Percentiles rank a stretch among this genome's conserved stretches.
Evolutionary conservation across 2,888 invertebrate species (phyloP).

Genomic region (Diarsia brunnea): DNA sequence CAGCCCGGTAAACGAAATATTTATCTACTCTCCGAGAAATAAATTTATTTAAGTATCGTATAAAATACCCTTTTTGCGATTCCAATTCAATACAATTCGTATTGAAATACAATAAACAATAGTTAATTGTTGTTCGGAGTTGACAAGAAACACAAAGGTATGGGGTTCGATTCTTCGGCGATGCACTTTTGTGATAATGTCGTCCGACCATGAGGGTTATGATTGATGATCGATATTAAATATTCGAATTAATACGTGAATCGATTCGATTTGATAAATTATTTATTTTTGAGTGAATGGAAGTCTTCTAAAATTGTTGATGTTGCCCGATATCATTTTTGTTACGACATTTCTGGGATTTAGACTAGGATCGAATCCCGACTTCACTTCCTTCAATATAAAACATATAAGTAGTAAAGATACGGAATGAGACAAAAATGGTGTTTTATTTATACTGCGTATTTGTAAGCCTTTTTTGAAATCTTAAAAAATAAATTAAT

Average conservation of each 20-base stretch:
- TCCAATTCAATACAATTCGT: constrained; percentile 74
- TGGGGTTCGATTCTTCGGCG: constrained; percentile 73
- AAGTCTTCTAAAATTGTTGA: constrained; percentile 75
- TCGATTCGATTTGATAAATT: constrained; percentile 81
- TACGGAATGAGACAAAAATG: neutral
- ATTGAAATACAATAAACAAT: constrained; percentile 81
- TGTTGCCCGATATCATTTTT: constrained; percentile 77
- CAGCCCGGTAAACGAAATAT: constrained; percentile 59
- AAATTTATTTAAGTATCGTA: constrained; percentile 73
- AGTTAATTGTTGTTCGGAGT: constrained; percentile 77
- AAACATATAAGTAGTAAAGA: neutral
- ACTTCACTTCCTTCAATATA: neutral
- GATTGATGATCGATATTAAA: constrained; percentile 86
- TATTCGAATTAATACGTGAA: constrained; percentile 86
- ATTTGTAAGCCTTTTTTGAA: neutral
- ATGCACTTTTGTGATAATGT: constrained; percentile 83
- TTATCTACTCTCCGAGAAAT: constrained; percentile 69
- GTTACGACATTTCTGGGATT: constrained; percentile 67
- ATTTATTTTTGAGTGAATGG: constrained; percentile 83
- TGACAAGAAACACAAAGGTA: constrained; percentile 74
- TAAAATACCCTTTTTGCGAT: constrained; percentile 75
- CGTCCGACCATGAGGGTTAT: constrained; percentile 80
- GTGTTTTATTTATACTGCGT: neutral
- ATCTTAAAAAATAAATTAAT: neutral
- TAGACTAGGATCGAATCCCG: constrained; percentile 38